A percentile compares a stretch with the other conserved stretches of the same genome.
Evolutionary conservation across 2,113 vertebrate genomes (phyloP).

Genomic region (Pelvicachromis taeniatus): DNA sequence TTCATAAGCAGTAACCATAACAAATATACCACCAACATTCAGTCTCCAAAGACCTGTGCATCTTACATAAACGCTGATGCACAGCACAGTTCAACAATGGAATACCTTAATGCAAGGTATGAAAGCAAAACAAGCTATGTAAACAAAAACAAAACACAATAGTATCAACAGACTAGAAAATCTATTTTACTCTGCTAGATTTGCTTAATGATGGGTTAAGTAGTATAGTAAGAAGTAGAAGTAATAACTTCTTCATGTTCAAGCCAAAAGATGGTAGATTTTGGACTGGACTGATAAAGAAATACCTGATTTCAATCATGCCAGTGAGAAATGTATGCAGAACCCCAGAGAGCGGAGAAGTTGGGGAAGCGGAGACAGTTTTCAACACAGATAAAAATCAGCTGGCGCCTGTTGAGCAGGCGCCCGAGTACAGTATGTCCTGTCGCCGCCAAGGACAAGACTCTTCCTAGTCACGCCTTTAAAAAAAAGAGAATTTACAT

Average conservation of each 20-base stretch:
- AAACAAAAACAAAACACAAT: background rate
- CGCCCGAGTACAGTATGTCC: constrained; percentile 65
- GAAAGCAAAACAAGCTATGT: background rate
- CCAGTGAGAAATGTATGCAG: constrained; percentile 63
- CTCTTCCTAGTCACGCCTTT: constrained; percentile 28
- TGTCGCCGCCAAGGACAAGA: constrained; percentile 66
- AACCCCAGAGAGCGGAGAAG: constrained; percentile 50
- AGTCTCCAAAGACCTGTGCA: background rate
- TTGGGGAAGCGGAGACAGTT: constrained; percentile 82
- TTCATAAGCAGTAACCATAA: background rate
- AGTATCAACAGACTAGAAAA: background rate
- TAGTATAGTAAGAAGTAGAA: background rate
- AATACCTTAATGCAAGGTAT: background rate
- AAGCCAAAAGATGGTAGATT: constrained; percentile 34
- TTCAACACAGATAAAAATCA: constrained; percentile 82
- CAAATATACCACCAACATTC: background rate
- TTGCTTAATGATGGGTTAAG: background rate
- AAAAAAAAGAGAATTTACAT: constrained; percentile 25
- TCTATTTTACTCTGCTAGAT: background rate
- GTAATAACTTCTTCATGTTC: constrained; percentile 11
- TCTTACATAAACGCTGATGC: background rate
- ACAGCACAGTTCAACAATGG: background rate
- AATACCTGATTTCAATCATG: constrained; percentile 77
- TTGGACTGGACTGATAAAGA: constrained; percentile 27
- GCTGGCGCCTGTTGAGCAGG: constrained; percentile 77